phyloP scores from a whole-genome alignment of 1,140 invertebrate species.

The Samia ricini region DNA sequence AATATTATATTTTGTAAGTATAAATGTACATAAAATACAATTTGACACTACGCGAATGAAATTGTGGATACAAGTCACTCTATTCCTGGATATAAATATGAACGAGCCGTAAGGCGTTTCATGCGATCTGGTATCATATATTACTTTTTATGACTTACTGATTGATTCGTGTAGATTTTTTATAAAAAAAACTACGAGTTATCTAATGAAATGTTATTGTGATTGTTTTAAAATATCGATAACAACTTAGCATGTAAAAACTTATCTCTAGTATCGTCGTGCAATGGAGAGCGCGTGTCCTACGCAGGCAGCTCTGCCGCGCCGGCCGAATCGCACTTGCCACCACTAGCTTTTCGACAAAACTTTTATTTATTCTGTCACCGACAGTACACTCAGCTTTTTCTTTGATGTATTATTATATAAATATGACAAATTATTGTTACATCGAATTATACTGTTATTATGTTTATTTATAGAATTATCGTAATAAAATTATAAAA shows the following conservation, averaged over 20 bases:
- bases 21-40: too few relatives aligned
- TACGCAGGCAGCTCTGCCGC: conserved; percentile 21
- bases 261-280: too few relatives aligned
- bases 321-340: conserved; percentile 37
- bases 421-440: conserved; percentile 9
- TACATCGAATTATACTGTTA: background rate
- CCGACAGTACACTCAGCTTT: conserved; percentile 26
- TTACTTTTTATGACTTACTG: too few relatives aligned
- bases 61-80: too few relatives aligned
- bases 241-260: background rate
- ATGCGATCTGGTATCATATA: too few relatives aligned
- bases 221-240: background rate
- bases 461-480: too few relatives aligned
- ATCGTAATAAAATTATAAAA: too few relatives aligned
- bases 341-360: conserved; percentile 50
- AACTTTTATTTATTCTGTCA: conserved; percentile 69
- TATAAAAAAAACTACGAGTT: conserved; percentile 10
- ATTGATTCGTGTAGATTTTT: too few relatives aligned
- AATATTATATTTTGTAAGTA: too few relatives aligned
- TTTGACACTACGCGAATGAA: too few relatives aligned
- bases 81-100: too few relatives aligned
- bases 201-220: background rate
- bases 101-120: too few relatives aligned
- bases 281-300: conserved; percentile 36
- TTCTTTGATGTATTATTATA: conserved; percentile 6